Base-by-base conservation (phyloP, 2,888 invertebrate species). In the Rambutsinella grinnellia region DNA sequence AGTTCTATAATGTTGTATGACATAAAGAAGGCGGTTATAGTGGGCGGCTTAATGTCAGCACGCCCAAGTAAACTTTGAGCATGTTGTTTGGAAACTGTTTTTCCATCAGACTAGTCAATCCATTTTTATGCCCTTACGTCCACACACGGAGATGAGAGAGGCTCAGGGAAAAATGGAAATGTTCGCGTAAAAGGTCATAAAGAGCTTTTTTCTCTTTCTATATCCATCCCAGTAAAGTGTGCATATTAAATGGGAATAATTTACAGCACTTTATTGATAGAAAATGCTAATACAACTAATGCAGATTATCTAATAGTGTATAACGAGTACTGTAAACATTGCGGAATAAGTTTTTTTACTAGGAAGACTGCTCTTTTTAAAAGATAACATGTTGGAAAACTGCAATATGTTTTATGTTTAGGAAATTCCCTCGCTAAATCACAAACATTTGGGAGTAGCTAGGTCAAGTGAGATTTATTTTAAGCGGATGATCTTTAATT, bases 1-100 rank as follows among this genome's bases (percentile, higher is more conserved):
- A 24, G 13, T 19, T 36, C 36, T 17, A 23, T 65, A 53, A 72
- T 65, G 51, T 65, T 69, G 27, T 61, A 60, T 69, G 72, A 72
- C 72, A 72, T 65, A 66, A 65, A 72, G 72, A 66, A 72, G 72
- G 72, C 72, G 72, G 72, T 72, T 72, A 72, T 72, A 51, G 72
- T 72, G 72, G 72, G 72, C 72, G 72, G 65, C 72, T 66, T 66
- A 72, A 66, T 72, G 72, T 66, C 72, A 72, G 58, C 72, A 72
- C 72, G 72, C 72, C 72, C 72, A 72, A 72, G 60, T 72, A 72
- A 68, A 66, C 66, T 58, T 36, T 36, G 13, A 72, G 58, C 72
- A 72, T 72, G 72, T 72, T 66, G 72, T 72, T 72, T 72, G 72
- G 72, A 72, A 72, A 72, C 57, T 5, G 57, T 60, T 72, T 72